phyloP scores from a whole-genome alignment of 2,888 invertebrate genomes.

The Linnaemya tessellans region DNA sequence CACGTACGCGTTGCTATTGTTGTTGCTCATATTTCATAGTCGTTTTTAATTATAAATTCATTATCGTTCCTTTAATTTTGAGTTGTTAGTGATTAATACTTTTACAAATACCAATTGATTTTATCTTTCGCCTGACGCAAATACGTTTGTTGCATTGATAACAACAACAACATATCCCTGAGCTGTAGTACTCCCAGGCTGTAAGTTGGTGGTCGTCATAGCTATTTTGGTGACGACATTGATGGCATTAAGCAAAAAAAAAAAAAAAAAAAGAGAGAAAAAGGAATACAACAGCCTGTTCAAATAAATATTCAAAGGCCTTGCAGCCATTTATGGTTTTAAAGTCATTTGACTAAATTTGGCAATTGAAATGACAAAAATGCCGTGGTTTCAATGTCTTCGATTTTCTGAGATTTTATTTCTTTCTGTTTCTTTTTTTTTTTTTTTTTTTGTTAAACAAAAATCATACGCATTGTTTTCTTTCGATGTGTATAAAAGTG shows the following conservation, averaged over 20 bases:
- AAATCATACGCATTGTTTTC: neutral
- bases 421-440: constrained; percentile 21
- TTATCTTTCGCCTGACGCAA: constrained; percentile 65
- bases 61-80: constrained; percentile 51
- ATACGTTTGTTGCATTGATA: constrained; percentile 51
- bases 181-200: constrained; percentile 13
- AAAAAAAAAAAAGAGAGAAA: neutral
- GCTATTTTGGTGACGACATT: constrained; percentile 38
- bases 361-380: constrained; percentile 67
- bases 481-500: constrained; percentile 3
- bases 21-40: constrained; percentile 5
- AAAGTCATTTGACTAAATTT: constrained; percentile 70
- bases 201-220: constrained; percentile 24
- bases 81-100: constrained; percentile 67
- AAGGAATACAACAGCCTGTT: neutral
- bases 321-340: constrained; percentile 61
- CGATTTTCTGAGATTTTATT: constrained; percentile 51
- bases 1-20: neutral
- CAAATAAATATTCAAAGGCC: constrained; percentile 26
- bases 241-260: neutral
- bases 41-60: constrained; percentile 46
- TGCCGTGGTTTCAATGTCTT: constrained; percentile 59
- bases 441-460: neutral
- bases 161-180: constrained; percentile 14
- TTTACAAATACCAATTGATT: constrained; percentile 70